Evolutionary conservation across 2,888 invertebrate genomes (phyloP), one percentile per base, ranked within the genome.

Genomic region (Trypoxylon attenuatum): DNA sequence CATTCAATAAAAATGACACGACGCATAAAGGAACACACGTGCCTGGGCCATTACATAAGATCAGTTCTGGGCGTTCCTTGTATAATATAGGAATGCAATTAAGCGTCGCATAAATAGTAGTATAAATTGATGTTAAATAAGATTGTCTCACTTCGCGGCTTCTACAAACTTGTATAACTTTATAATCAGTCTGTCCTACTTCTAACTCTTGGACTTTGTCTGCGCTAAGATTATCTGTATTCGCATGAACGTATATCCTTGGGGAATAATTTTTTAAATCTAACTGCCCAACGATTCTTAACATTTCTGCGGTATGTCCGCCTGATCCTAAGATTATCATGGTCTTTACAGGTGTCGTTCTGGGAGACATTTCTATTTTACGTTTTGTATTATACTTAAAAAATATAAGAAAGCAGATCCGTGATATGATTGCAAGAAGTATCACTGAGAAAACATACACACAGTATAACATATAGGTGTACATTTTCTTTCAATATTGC

Each of bases 301-400:
- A 85, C 90, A 99, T 94, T 90, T 99, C 99, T n/a, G 94, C 93
- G 0, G 99, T 99, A 84, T 99, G 99, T 0, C 97, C 97, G 56
- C 96, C 97, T 71, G 94, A 93, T 33, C 94, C 94, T 60, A 94
- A 90, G 71, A 94, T 91, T 72, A 93, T 88, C 58, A 92, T 78
- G 4, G 92, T 92, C 70, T 77, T 85, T 5, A 52, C 73, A 18
- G 73, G 51, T 5, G 45, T 22, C n/a, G 5, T 8, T 3, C 47
- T 42, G n/a, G n/a, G n/a, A n/a, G n/a, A n/a, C 18, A 19, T 39
- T 0, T 2, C 23, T 47, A 55, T 63, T 22, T 27, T 46, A 2
- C 23, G 46, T 49, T 51, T 52, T 23, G 51, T 61, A 22, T 55
- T 62, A 64, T 59, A 55, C 57, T 67, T 62, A 39, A 52, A 60